phyloP scores from a whole-genome alignment of 1,140 invertebrate species.

The Calliphora vicina region DNA sequence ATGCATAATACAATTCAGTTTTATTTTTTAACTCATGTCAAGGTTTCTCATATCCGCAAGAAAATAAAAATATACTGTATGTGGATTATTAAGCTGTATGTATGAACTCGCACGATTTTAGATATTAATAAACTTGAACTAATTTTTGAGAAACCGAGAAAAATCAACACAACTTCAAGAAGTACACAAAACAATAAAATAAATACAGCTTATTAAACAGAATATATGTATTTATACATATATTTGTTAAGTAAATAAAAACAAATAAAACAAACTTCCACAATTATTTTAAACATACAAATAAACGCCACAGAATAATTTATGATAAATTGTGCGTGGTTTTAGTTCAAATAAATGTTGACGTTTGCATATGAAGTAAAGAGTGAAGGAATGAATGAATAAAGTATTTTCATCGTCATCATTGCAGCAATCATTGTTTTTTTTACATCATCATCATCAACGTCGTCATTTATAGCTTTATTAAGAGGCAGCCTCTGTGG shows the following conservation, averaged over 20 bases:
- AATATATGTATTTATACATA: background rate
- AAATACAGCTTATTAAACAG: conserved; percentile 5
- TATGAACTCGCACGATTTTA: background rate
- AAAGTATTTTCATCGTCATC: background rate
- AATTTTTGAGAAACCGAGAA: background rate
- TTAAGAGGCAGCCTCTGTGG: background rate
- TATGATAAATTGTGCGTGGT: conserved; percentile 25
- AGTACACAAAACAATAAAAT: background rate
- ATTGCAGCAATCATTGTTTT: background rate
- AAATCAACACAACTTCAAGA: background rate
- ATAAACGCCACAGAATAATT: background rate
- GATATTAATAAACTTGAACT: background rate
- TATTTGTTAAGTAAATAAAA: background rate
- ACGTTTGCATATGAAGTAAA: background rate
- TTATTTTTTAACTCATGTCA: background rate
- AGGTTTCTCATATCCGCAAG: background rate
- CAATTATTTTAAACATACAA: background rate
- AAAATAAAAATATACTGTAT: background rate
- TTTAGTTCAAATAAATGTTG: conserved; percentile 2
- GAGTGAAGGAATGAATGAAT: background rate
- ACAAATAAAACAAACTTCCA: background rate
- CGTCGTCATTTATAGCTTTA: background rate
- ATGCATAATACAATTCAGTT: background rate
- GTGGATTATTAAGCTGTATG: too few species aligned
- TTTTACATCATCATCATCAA: too few species aligned